These are phyloP conservation scores for Acanthosepion lycidas DNA, from an alignment of 2,888 invertebrate genomes.

Conservation along the genomic window DNA sequence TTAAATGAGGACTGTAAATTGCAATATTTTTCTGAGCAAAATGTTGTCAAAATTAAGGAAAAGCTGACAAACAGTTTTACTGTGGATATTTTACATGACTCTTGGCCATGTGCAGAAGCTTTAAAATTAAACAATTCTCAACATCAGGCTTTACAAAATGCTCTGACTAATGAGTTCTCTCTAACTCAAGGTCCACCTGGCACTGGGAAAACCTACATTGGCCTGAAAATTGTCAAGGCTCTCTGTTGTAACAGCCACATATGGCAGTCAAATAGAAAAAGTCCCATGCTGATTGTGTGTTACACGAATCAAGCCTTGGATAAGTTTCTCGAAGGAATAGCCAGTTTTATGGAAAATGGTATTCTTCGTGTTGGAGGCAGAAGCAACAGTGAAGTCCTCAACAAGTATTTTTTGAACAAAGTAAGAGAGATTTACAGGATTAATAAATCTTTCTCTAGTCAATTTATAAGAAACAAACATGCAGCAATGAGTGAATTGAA, in stretches of 20 bases:
- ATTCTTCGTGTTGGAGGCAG: conserved; percentile 69
- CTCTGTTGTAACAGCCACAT: conserved; percentile 79
- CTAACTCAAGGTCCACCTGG: conserved; percentile 83
- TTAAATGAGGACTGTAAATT: conserved; percentile 57
- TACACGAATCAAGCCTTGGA: conserved; percentile 75
- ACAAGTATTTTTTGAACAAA: conserved; percentile 56
- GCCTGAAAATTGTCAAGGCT: conserved; percentile 82
- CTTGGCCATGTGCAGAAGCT: conserved; percentile 65
- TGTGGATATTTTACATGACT: conserved; percentile 43
- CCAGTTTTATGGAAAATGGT: conserved; percentile 60
- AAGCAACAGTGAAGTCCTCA: conserved; percentile 61
- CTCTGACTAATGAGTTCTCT: conserved; percentile 70
- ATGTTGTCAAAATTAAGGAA: conserved; percentile 49
- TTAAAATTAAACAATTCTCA: conserved; percentile 69
- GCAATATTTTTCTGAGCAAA: conserved; percentile 50
- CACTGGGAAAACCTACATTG: conserved; percentile 88
- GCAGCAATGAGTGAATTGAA: conserved; percentile 55
- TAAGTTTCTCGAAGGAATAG: conserved; percentile 74
- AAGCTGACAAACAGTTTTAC: neutral
- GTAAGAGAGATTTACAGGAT: neutral
- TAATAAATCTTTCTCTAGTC: neutral
- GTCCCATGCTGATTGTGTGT: conserved; percentile 72
- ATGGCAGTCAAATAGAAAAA: conserved; percentile 70
- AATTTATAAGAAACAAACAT: conserved; percentile 48
- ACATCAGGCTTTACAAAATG: conserved; percentile 65